A percentile compares a stretch with the other conserved stretches of the same genome.
These are phyloP conservation scores for Artemia sp. DNA, from an alignment of 2,888 invertebrate genomes.

Conservation along the genomic window DNA sequence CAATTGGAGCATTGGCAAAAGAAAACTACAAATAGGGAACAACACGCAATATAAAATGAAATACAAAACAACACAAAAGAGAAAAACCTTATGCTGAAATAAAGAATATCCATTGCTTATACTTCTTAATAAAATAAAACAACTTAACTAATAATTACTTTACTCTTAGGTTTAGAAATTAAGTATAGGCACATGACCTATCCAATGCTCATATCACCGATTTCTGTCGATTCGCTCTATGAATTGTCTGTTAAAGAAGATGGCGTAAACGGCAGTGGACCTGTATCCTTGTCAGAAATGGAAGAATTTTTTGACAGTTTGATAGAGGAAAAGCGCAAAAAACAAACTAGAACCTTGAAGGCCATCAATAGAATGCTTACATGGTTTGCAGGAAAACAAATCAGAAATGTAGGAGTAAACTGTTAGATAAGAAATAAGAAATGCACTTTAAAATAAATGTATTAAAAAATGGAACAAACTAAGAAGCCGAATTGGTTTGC, in stretches of 20 bases:
- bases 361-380: constrained; percentile 66
- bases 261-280: constrained; percentile 56
- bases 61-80: no score
- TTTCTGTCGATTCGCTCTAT: constrained; percentile 48
- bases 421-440: no score
- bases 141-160: no score
- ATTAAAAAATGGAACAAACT: no score
- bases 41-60: no score
- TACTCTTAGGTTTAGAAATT: constrained; percentile 43
- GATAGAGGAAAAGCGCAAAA: constrained; percentile 32
- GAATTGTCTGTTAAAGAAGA: constrained; percentile 38
- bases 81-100: no score
- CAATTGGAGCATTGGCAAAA: no score
- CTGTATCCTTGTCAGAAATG: constrained; percentile 55
- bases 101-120: no score
- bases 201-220: constrained; percentile 58
- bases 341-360: constrained; percentile 20
- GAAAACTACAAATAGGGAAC: no score
- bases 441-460: no score
- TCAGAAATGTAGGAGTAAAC: constrained; percentile 64
- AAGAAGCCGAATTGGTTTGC: no score
- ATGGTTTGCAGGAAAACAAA: constrained; percentile 89
- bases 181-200: constrained; percentile 69
- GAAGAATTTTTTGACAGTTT: constrained; percentile 36
- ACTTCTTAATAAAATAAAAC: no score